Base-by-base conservation (phyloP, 1,140 invertebrate genomes). In the Magallana angulata region DNA sequence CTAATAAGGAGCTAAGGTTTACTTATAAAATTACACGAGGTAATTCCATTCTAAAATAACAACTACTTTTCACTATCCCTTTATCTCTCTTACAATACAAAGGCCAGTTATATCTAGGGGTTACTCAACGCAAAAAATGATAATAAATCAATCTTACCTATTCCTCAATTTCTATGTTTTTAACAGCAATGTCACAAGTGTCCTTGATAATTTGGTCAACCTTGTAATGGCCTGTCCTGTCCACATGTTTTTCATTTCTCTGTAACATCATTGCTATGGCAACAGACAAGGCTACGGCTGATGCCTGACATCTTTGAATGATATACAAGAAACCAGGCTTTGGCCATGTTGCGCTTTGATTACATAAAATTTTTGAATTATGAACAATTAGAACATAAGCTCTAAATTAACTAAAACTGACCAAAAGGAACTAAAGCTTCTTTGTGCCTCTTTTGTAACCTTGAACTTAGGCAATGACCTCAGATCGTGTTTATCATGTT, bases 251-350 rank as follows among this genome's bases (percentile, higher is more conserved):
- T 24, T 59, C 56, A 48, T 90, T 80, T 30, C 86, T 57, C 57
- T 91, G 90, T 71, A 91, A 59, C 89, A 91, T 88, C 57, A 89
- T 62, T 24, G 91, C 91, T 86, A 91, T 90, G n/a, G 90, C 89
- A 62, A 87, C 85, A 62, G 90, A 88, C 7, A 91, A 86, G 16
- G 91, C 91, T 0, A 91, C 90, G 14, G 86, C 64, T 12, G 89
- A 89, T 14, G 91, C 90, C 59, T 89, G 87, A 48, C 91, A 91
- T 80, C 91, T 91, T 82, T 7, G 60, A 84, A n/a, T 11, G 9
- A 12, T 9, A 80, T 7, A 7, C 30, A n/a, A 36, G 1, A 0
- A 62, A 6, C 24, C 1, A 16, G 0, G 5, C 5, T 2, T 48
- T 48, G 36, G 36, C 5, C 36, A 48, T 48, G 36, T 48, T 48